phyloP scores from a whole-genome alignment of 1,140 invertebrate species.

The Diachasma alloeum region DNA sequence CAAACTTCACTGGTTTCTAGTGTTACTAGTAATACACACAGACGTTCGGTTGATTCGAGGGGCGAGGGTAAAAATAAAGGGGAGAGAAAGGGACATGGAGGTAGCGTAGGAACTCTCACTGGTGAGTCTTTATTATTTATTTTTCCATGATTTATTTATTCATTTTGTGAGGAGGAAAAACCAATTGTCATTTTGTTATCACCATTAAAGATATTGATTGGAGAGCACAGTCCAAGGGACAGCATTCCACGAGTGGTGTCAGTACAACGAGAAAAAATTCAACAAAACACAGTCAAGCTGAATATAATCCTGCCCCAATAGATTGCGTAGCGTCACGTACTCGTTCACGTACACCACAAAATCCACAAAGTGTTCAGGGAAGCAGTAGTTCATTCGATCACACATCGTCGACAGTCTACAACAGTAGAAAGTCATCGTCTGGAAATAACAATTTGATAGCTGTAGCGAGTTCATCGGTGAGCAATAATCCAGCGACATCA shows the following conservation, averaged over 20 bases:
- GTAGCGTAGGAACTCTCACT: slow-evolving; percentile 57
- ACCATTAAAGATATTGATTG: slow-evolving; percentile 51
- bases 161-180: no score
- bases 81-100: slow-evolving; percentile 57
- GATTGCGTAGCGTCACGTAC: slow-evolving; percentile 62
- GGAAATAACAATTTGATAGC: slow-evolving; percentile 46
- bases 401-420: slow-evolving; percentile 43
- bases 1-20: slow-evolving; percentile 45
- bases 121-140: slow-evolving; percentile 43
- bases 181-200: neutral
- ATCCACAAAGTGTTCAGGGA: slow-evolving; percentile 47
- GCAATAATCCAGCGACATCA: slow-evolving; percentile 61
- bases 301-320: slow-evolving; percentile 52
- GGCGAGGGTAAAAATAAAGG: slow-evolving; percentile 49
- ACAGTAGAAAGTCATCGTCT: slow-evolving; percentile 45
- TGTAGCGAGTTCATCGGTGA: slow-evolving; percentile 42
- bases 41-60: slow-evolving; percentile 50
- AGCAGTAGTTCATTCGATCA: slow-evolving; percentile 42
- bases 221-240: slow-evolving; percentile 56
- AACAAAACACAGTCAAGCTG: slow-evolving; percentile 34
- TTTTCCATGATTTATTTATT: no score
- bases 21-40: slow-evolving; percentile 37
- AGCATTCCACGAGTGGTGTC: slow-evolving; percentile 48
- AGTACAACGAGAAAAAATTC: slow-evolving; percentile 39
- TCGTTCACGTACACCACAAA: slow-evolving; percentile 59